Evolutionary conservation across 2,797 vertebrate genomes (phyloP).

Genomic region (Naso thynnoides): DNA sequence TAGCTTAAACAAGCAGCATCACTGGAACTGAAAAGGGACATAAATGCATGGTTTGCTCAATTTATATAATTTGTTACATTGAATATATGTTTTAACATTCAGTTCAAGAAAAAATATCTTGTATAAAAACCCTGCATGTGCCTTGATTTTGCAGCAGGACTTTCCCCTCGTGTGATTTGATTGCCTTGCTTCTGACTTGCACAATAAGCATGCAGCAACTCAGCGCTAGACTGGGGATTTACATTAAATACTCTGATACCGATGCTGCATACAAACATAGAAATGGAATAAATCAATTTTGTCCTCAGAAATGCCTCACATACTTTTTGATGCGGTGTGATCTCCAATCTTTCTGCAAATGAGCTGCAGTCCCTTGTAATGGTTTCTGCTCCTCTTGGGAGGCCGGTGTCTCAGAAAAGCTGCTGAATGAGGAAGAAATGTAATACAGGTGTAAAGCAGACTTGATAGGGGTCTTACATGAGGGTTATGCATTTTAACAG

Average conservation of each 20-base stretch:
- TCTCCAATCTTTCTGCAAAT: slow-evolving; percentile 90
- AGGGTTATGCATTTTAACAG: slow-evolving; percentile 90
- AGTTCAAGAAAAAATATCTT: slow-evolving; percentile 20
- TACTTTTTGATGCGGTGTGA: slow-evolving; percentile 82
- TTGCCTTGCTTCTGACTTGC: slow-evolving; percentile 61
- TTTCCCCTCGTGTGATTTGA: slow-evolving; percentile 52
- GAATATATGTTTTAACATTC: slow-evolving; percentile 45
- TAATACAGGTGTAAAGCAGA: slow-evolving; percentile 89
- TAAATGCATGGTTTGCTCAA: slow-evolving; percentile 44
- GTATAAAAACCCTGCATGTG: slow-evolving; percentile 51
- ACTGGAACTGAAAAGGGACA: slow-evolving; percentile 42
- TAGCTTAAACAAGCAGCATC: slow-evolving; percentile 61
- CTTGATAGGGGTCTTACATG: slow-evolving; percentile 89
- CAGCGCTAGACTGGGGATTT: slow-evolving; percentile 71
- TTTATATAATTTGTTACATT: slow-evolving; percentile 37
- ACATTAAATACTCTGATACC: slow-evolving; percentile 83
- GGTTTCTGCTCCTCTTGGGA: slow-evolving; percentile 87
- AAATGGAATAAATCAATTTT: slow-evolving; percentile 87
- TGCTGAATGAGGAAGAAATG: slow-evolving; percentile 90
- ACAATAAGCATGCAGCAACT: slow-evolving; percentile 67
- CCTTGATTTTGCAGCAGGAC: slow-evolving; percentile 56
- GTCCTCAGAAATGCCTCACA: slow-evolving; percentile 81
- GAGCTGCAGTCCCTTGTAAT: slow-evolving; percentile 86
- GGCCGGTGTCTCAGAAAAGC: slow-evolving; percentile 82
- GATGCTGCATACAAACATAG: slow-evolving; percentile 83